Conservation (phyloP, 2,888 invertebrate species). For the Drosophila incognita region DNA sequence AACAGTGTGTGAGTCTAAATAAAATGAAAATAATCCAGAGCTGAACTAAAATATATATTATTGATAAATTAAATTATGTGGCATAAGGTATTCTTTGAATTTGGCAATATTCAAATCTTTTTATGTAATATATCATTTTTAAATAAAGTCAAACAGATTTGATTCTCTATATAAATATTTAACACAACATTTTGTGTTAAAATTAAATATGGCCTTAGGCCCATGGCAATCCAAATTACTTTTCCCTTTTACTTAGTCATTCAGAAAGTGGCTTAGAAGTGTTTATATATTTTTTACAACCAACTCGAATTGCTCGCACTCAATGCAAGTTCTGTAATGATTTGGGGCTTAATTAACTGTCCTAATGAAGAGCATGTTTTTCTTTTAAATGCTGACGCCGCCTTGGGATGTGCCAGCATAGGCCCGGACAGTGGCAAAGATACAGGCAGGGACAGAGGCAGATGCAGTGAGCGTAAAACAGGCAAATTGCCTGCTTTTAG, state of each 20-base stretch:
- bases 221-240: constrained; percentile 22
- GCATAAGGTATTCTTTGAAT: neutral
- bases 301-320: constrained; percentile 45
- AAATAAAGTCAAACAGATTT: neutral
- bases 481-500: constrained; percentile 68
- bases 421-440: neutral
- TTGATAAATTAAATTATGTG: neutral
- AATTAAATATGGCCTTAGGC: neutral
- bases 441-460: neutral
- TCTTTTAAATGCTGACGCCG: constrained; percentile 48
- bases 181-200: neutral
- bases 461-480: constrained; percentile 54
- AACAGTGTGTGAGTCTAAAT: neutral
- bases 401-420: constrained; percentile 32
- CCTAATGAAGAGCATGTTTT: constrained; percentile 65
- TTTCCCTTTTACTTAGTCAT: neutral
- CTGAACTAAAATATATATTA: neutral
- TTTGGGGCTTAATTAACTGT: constrained; percentile 75
- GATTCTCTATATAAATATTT: neutral
- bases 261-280: neutral
- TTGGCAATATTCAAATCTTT: neutral
- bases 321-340: constrained; percentile 65
- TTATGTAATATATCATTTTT: neutral
- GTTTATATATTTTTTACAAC: constrained; percentile 1
- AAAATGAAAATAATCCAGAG: neutral